Conservation (phyloP, 2,888 invertebrate species). For the Abscondita cerata region DNA sequence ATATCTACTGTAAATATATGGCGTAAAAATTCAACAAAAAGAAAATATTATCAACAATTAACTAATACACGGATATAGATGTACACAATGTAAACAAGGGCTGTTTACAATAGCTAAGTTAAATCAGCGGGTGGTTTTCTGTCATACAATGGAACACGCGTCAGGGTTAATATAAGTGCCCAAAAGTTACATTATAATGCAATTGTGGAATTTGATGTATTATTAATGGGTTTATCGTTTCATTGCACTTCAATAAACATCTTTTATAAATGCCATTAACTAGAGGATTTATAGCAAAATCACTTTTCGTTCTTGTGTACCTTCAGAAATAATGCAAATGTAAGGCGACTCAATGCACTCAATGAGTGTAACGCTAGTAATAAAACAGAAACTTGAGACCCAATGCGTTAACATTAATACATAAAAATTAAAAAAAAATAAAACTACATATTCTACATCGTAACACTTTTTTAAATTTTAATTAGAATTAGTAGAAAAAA, state of each 20-base stretch:
- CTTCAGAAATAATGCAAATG: constrained; percentile 24
- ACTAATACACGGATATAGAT: constrained; percentile 54
- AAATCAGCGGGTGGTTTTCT: constrained; percentile 35
- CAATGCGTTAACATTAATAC: no score
- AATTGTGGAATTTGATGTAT: constrained; percentile 50
- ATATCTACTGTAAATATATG: no score
- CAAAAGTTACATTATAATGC: constrained; percentile 50
- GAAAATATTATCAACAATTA: constrained; percentile 44
- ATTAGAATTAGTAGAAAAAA: no score
- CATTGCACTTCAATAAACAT: constrained; percentile 44
- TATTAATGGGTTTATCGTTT: constrained; percentile 51
- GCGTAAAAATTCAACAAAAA: no score
- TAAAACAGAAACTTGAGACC: no score
- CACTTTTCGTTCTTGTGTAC: neutral
- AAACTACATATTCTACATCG: no score
- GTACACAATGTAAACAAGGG: constrained; percentile 53
- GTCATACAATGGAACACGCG: constrained; percentile 49
- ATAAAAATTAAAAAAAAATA: no score
- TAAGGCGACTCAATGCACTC: constrained; percentile 47
- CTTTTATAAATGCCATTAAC: constrained; percentile 20
- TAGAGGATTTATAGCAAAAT: constrained; percentile 15
- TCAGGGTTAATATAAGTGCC: constrained; percentile 48
- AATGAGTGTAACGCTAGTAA: no score
- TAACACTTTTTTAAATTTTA: no score
- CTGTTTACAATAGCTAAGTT: constrained; percentile 42